These are phyloP conservation scores for Malaclemys terrapin DNA, from an alignment of 2,113 vertebrate species.

Conservation along the genomic window DNA sequence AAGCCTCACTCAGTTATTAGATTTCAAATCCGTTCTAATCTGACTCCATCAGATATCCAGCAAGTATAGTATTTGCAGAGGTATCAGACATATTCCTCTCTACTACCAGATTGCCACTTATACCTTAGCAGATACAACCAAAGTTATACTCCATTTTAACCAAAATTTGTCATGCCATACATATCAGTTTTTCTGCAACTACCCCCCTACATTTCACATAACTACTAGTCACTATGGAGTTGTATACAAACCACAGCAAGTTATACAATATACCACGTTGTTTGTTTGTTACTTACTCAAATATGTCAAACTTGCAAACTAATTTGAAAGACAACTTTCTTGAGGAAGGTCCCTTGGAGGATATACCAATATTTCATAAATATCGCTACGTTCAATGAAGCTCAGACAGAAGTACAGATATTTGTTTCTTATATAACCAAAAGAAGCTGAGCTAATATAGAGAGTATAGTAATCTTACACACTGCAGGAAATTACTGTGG, in stretches of 20 bases:
- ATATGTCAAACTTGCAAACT: neutral
- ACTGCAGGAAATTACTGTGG: neutral
- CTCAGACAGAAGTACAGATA: neutral
- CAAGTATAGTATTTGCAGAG: neutral
- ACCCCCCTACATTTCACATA: accelerated
- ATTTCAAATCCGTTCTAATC: neutral
- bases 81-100: neutral
- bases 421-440: neutral
- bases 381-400: neutral
- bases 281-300: neutral
- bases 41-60: neutral
- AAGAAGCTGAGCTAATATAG: neutral
- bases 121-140: neutral
- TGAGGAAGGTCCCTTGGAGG: neutral
- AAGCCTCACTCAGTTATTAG: neutral
- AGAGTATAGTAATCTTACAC: neutral
- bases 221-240: neutral
- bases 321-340: neutral
- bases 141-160: neutral
- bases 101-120: neutral
- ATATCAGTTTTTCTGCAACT: neutral
- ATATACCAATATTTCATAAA: neutral
- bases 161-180: neutral
- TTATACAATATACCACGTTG: neutral
- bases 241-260: neutral